Percentiles rank a stretch among this genome's conserved stretches.
Evolutionary conservation across 35 echinoderm and acorn worm species (phyloP).

Genomic region (Nesometra sesokonis): DNA sequence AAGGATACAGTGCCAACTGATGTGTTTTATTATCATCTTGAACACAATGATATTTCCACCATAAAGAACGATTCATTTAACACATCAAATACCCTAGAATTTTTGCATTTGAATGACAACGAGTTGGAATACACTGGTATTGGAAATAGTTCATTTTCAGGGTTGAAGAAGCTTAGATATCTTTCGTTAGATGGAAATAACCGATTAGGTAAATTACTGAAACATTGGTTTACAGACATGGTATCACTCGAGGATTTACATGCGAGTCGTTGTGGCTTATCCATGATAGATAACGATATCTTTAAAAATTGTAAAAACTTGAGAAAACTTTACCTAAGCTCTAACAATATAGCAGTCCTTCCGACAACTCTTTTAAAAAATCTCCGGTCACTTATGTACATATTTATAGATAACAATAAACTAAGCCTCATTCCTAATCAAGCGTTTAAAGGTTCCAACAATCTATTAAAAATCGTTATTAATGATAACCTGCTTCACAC

Average conservation of each 20-base stretch:
- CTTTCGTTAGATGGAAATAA: not conserved
- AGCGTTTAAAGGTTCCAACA: not conserved
- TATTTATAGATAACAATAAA: not conserved
- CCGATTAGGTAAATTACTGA: not conserved
- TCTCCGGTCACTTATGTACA: not conserved
- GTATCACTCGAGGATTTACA: not conserved
- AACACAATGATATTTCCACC: not conserved
- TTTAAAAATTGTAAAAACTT: not conserved
- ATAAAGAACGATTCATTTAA: not conserved
- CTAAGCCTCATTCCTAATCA: too few species aligned
- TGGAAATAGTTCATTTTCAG: not conserved
- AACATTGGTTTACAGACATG: not conserved
- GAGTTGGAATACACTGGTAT: not conserved
- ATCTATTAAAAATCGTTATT: not conserved
- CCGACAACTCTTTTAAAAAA: not conserved
- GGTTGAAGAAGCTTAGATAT: not conserved
- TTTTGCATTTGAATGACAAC: not conserved
- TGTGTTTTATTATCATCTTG: not conserved
- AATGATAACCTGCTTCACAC: not conserved
- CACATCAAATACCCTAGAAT: not conserved
- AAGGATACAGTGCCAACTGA: not conserved
- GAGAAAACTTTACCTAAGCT: not conserved
- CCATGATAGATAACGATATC: not conserved
- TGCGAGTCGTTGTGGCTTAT: not conserved
- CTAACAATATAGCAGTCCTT: not conserved